A percentile compares a stretch with the other conserved stretches of the same genome.
phyloP scores from a whole-genome alignment of 2,888 invertebrate genomes.

The Ferrisia virgata region DNA sequence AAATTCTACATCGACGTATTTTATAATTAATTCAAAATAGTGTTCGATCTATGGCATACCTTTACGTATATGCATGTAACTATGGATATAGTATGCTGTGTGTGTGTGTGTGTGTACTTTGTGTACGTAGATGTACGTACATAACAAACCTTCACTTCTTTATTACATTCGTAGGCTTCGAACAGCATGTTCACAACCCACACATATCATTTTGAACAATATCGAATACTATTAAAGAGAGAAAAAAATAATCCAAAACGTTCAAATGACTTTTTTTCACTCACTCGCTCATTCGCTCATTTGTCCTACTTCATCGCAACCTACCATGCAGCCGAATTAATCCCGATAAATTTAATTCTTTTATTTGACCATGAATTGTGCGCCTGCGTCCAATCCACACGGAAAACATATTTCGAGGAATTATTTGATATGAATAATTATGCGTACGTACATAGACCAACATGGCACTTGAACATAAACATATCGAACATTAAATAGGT shows the following conservation, averaged over 20 bases:
- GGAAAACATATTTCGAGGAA: no score
- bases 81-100: background rate
- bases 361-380: background rate
- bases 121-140: background rate
- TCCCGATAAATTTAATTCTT: background rate
- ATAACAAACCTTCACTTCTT: background rate
- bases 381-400: no score
- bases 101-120: background rate
- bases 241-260: background rate
- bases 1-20: background rate
- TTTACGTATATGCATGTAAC: no score
- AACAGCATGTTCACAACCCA: conserved; percentile 22
- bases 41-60: background rate
- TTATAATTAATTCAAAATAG: background rate
- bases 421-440: no score
- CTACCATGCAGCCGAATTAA: conserved; percentile 19
- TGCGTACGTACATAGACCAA: no score
- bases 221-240: background rate
- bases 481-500: no score
- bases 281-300: background rate
- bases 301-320: background rate
- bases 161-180: conserved; percentile 11
- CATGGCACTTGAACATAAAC: no score
- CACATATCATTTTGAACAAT: conserved; percentile 8
- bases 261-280: background rate